Percentiles rank a stretch among this genome's conserved stretches.
Evolutionary conservation across 2,113 vertebrate species (phyloP).

Genomic region (Mola mola): DNA sequence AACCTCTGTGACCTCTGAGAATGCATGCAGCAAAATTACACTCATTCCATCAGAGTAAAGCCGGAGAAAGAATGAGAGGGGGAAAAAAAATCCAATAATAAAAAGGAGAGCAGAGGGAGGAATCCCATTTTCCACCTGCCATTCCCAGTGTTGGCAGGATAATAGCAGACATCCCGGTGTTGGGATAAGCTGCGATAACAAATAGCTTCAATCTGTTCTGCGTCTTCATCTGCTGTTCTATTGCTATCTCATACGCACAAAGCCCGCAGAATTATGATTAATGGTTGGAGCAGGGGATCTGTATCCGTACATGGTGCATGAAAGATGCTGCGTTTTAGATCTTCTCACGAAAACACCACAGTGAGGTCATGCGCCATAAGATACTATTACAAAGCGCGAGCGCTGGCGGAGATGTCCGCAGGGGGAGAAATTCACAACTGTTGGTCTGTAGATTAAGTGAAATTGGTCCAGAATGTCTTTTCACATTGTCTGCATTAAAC

Average conservation of each 20-base stretch:
- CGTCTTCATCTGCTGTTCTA: slow-evolving; percentile 64
- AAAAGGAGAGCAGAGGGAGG: slow-evolving; percentile 53
- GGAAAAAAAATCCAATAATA: slow-evolving; percentile 47
- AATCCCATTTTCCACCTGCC: slow-evolving; percentile 74
- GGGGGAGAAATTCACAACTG: slow-evolving; percentile 16
- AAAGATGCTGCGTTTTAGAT: slow-evolving; percentile 17
- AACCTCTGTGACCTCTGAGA: slow-evolving; percentile 45
- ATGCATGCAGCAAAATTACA: slow-evolving; percentile 33
- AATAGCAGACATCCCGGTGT: slow-evolving; percentile 63
- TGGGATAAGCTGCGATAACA: slow-evolving; percentile 74
- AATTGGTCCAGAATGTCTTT: slow-evolving; percentile 28
- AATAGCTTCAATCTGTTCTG: slow-evolving; percentile 74
- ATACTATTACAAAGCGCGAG: slow-evolving; percentile 1
- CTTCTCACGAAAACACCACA: background rate
- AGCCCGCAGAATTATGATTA: slow-evolving; percentile 57
- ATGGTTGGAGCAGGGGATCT: slow-evolving; percentile 36
- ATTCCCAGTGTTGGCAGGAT: slow-evolving; percentile 62
- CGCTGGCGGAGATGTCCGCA: background rate
- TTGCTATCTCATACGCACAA: slow-evolving; percentile 40
- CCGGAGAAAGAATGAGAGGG: slow-evolving; percentile 6
- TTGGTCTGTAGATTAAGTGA: slow-evolving; percentile 40
- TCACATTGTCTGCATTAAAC: slow-evolving; percentile 49
- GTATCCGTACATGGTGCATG: slow-evolving; percentile 27
- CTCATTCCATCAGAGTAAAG: slow-evolving; percentile 27
- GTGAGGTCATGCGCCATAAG: slow-evolving; percentile 19